Base-by-base conservation (phyloP, 30 jellyfish, hydroid and myxozoan genomes). In the Hydractinia echinata region DNA sequence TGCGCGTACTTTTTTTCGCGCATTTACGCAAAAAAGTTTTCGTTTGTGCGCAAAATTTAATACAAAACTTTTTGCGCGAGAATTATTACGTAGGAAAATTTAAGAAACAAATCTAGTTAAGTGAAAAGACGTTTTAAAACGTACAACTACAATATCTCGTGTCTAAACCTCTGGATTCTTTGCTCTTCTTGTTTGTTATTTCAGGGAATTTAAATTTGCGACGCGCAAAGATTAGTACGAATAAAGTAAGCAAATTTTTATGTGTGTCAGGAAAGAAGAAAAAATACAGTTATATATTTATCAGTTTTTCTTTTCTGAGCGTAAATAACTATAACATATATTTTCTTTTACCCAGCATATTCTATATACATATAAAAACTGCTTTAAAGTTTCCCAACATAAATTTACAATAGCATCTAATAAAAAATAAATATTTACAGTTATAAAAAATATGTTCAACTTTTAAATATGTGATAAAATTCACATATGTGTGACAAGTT, bases 401-500 rank as follows among this genome's bases (percentile, higher is more conserved):
- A 64, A 7, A 6, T 30, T 0, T 44, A 51, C 74, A 64, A 6
- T 64, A 44, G 39, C 74, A 64, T 64, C 18, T 13, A n/a, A n/a
- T 13, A 7, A 7, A 64, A 64, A 64, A 30, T 30, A 30, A 64
- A 7, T 64, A 64, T 64, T 64, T 64, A 64, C 74, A 64, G 3
- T 64, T 64, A 5, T 64, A n/a, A 64, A 64, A 64, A 64, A 13
- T n/a, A 6, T 64, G 51, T n/a, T 19, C 61, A 20, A 20, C 7
- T 71, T 58, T 58, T 20, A 7, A 8, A 71, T 7, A 20, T 19
- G 8, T 48, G 11, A 10, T 16, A 11, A 48, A 15, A 48, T 50
- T 77, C 66, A 91, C 76, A 91, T 86, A 73, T 79, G 96, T 72
- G 95, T 81, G 5, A 85, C 95, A 14, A 91, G 62, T 68, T 91